A percentile compares a stretch with the other conserved stretches of the same genome.
These are phyloP conservation scores for Amblyornis subalaris DNA, from an alignment of 2,113 vertebrate species.

Conservation along the genomic window DNA sequence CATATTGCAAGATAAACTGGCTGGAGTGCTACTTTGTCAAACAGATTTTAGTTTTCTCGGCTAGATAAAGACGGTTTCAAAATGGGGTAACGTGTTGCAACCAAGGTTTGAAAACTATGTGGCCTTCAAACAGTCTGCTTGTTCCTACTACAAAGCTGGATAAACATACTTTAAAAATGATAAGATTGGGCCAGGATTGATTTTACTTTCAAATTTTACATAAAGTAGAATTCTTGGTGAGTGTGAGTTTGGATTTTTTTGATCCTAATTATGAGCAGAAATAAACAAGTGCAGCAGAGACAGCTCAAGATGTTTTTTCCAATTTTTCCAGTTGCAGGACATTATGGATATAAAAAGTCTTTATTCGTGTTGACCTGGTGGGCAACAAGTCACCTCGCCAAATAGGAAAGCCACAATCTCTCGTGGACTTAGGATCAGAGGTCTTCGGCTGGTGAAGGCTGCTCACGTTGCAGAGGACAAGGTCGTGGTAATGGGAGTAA, in stretches of 20 bases:
- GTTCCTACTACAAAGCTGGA: constrained; percentile 78
- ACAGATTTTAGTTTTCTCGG: constrained; percentile 87
- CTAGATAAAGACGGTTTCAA: constrained; percentile 88
- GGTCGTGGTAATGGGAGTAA: constrained; percentile 23
- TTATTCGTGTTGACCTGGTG: constrained; percentile 64
- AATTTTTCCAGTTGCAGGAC: neutral
- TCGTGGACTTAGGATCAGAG: constrained; percentile 65
- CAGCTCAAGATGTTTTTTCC: neutral
- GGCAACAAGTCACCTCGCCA: constrained; percentile 54
- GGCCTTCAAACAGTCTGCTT: constrained; percentile 82
- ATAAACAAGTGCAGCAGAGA: neutral
- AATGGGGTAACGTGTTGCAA: constrained; percentile 82
- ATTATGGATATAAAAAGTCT: constrained; percentile 41
- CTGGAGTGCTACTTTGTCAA: constrained; percentile 83
- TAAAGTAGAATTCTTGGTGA: constrained; percentile 58
- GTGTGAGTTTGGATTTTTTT: neutral
- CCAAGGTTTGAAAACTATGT: constrained; percentile 85
- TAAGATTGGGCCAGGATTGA: constrained; percentile 73
- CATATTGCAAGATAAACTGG: constrained; percentile 88
- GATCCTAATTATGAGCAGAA: neutral
- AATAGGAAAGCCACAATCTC: constrained; percentile 68
- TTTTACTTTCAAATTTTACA: constrained; percentile 70
- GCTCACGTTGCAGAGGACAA: constrained; percentile 17
- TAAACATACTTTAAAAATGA: constrained; percentile 84
- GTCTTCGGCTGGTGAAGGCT: constrained; percentile 56